Evolutionary conservation across 2,797 vertebrate species (phyloP).

Genomic region (Brotula barbata): DNA sequence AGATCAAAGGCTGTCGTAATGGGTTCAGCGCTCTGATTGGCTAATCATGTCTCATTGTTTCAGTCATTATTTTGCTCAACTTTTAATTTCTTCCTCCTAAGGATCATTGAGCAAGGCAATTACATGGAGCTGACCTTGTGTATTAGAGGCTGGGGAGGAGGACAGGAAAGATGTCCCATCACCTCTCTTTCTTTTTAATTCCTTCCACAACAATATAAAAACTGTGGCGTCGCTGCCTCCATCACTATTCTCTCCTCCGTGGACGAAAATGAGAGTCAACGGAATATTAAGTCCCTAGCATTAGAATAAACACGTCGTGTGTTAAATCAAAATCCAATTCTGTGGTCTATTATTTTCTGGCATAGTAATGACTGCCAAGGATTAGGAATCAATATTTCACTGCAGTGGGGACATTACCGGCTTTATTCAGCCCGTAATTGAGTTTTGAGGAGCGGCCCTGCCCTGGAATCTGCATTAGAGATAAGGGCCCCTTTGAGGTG

Average conservation of each 20-base stretch:
- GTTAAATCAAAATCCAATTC: constrained; percentile 82
- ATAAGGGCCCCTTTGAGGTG: too few species aligned
- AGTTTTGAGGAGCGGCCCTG: constrained; percentile 72
- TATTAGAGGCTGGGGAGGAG: constrained; percentile 75
- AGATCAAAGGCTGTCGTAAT: constrained; percentile 57
- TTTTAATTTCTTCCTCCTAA: constrained; percentile 95
- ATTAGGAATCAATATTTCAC: constrained; percentile 83
- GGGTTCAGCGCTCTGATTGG: constrained; percentile 81
- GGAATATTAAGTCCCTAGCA: constrained; percentile 75
- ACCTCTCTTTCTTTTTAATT: constrained; percentile 46
- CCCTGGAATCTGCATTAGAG: constrained; percentile 74
- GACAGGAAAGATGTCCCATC: constrained; percentile 64
- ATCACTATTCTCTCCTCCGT: constrained; percentile 41
- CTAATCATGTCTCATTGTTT: constrained; percentile 92
- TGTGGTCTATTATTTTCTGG: constrained; percentile 81
- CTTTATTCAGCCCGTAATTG: constrained; percentile 79
- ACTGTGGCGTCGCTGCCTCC: constrained; percentile 52
- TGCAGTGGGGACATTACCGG: constrained; percentile 73
- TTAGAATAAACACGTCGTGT: constrained; percentile 78
- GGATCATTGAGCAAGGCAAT: constrained; percentile 96
- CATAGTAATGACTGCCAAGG: constrained; percentile 78
- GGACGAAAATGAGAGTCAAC: constrained; percentile 63
- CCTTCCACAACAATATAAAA: constrained; percentile 66
- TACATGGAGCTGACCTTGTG: constrained; percentile 92
- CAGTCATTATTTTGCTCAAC: constrained; percentile 92